These are phyloP conservation scores for Sinhomidia bicolor DNA, from an alignment of 2,888 invertebrate species.

Conservation along the genomic window DNA sequence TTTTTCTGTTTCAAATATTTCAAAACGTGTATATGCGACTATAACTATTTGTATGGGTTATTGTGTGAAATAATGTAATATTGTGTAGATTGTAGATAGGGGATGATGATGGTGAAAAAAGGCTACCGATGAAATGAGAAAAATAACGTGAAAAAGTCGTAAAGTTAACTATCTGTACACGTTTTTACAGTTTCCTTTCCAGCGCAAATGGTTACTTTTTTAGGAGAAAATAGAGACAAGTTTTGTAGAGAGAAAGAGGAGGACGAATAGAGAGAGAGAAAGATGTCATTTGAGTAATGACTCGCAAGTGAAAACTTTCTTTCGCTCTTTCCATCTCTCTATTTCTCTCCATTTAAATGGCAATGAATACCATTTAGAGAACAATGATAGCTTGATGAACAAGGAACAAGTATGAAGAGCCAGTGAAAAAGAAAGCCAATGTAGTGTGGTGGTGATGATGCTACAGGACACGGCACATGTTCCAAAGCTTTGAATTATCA, in stretches of 20 bases:
- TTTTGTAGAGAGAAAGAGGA: neutral
- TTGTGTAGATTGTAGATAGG: neutral
- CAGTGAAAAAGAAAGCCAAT: conserved; percentile 26
- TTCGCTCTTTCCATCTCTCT: neutral
- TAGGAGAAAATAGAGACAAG: conserved; percentile 9
- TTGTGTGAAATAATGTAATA: neutral
- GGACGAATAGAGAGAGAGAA: neutral
- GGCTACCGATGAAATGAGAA: neutral
- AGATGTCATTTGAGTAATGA: conserved; percentile 66
- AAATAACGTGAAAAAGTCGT: neutral
- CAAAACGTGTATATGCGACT: neutral
- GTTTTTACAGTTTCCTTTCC: neutral
- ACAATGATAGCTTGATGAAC: conserved; percentile 24
- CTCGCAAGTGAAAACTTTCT: conserved; percentile 43
- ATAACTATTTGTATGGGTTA: neutral
- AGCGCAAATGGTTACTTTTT: neutral
- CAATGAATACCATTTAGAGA: conserved; percentile 45
- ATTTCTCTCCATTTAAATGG: conserved; percentile 33
- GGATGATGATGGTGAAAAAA: neutral
- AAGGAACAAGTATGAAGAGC: neutral
- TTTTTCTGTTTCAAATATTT: neutral
- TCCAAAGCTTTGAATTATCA: conserved; percentile 1
- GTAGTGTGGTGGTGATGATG: neutral
- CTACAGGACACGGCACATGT: neutral
- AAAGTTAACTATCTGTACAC: conserved; percentile 16